Evolutionary conservation across 2,888 invertebrate species (phyloP).

Genomic region (Entomobrya proxima): DNA sequence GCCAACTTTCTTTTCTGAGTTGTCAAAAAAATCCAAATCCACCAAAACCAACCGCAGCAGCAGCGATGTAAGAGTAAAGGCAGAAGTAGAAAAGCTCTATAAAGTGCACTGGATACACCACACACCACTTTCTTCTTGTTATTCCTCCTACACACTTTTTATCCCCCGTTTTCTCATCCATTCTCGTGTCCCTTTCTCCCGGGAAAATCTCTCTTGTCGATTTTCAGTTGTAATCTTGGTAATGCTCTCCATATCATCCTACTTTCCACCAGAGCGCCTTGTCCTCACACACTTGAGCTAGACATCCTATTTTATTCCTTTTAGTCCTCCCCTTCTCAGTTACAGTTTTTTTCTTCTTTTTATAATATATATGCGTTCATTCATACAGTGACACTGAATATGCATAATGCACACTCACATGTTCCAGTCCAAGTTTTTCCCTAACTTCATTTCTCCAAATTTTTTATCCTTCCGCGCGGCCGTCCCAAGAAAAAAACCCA

Average conservation of each 20-base stretch:
- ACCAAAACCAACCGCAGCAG: not conserved
- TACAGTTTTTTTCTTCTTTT: constrained; percentile 4
- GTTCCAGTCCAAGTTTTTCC: not conserved
- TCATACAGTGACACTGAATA: constrained; percentile 12
- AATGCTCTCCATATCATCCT: constrained; percentile 40
- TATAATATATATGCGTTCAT: constrained; percentile 1
- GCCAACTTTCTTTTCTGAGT: not conserved
- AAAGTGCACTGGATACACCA: not conserved
- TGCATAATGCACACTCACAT: not conserved
- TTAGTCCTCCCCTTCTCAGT: not conserved
- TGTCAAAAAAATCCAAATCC: not conserved
- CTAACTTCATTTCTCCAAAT: constrained; percentile 16
- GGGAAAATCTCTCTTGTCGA: constrained; percentile 52
- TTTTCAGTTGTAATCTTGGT: constrained; percentile 54
- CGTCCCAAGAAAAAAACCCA: constrained; percentile 7
- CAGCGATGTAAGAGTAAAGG: not conserved
- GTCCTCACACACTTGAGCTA: not conserved
- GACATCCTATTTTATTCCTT: not conserved
- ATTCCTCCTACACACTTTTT: not conserved
- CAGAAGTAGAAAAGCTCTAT: not conserved
- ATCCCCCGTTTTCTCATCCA: not conserved
- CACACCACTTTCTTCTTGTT: not conserved
- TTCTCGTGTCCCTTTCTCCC: not conserved
- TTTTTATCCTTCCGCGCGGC: not conserved
- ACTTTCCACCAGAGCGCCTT: not conserved